Conservation (phyloP, 2,113 vertebrate species). For the Arvicanthis niloticus region DNA sequence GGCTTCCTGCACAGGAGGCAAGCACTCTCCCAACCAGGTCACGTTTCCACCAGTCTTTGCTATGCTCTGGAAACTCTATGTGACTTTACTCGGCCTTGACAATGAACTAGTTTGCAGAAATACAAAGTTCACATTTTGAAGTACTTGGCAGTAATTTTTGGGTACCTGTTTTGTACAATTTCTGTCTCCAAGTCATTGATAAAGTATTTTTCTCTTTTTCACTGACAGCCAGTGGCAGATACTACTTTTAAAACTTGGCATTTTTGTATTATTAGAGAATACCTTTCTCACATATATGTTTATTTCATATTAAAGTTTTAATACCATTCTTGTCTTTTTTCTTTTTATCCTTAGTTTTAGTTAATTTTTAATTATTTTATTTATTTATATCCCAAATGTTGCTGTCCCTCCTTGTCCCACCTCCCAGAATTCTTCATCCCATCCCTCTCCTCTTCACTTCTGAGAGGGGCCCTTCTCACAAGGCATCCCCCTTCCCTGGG, state of each 20-base stretch:
- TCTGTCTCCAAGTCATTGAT: conserved; percentile 93
- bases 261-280: conserved; percentile 88
- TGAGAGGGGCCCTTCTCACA: too few relatives aligned
- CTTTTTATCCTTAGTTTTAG: too few relatives aligned
- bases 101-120: conserved; percentile 93
- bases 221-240: conserved; percentile 90
- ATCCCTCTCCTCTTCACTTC: too few relatives aligned
- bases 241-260: conserved; percentile 92
- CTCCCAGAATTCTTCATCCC: too few relatives aligned
- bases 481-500: too few relatives aligned
- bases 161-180: conserved; percentile 92
- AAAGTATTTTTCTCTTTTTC: conserved; percentile 92
- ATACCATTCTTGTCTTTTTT: neutral
- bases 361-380: too few relatives aligned
- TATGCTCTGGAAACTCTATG: conserved; percentile 92
- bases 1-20: too few relatives aligned
- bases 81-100: conserved; percentile 92
- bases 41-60: conserved; percentile 61
- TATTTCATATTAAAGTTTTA: neutral
- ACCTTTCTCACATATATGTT: neutral
- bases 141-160: conserved; percentile 91
- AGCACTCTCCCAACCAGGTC: neutral
- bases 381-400: too few relatives aligned
- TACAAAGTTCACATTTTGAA: conserved; percentile 92
- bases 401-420: too few relatives aligned